These are phyloP conservation scores for Strigamia maritima DNA, from an alignment of 2,888 invertebrate genomes.

Conservation along the genomic window DNA sequence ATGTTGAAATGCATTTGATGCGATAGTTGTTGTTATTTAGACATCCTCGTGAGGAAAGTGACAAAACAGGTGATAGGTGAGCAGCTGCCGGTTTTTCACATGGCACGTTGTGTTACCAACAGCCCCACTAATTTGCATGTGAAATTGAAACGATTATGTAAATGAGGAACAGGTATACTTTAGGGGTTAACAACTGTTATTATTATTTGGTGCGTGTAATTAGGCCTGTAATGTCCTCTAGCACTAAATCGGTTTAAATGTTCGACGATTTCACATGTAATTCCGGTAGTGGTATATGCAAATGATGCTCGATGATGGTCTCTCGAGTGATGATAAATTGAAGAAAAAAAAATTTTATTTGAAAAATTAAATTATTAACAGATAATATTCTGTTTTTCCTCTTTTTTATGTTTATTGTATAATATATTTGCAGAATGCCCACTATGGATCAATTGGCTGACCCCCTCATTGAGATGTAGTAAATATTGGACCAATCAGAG, in stretches of 20 bases:
- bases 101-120: constrained; percentile 3
- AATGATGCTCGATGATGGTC: no score
- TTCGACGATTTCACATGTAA: neutral
- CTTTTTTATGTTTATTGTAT: neutral
- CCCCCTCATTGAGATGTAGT: constrained; percentile 16
- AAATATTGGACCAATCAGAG: constrained; percentile 25
- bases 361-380: neutral
- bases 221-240: neutral
- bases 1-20: neutral
- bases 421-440: constrained; percentile 20
- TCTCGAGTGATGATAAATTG: no score
- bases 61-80: constrained; percentile 21
- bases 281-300: neutral
- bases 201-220: constrained; percentile 25
- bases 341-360: neutral
- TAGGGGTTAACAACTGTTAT: constrained; percentile 32
- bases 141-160: constrained; percentile 32
- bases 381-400: neutral
- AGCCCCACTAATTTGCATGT: constrained; percentile 34
- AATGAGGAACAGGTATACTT: constrained; percentile 25
- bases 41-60: neutral
- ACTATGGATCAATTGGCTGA: constrained; percentile 22
- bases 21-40: neutral
- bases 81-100: constrained; percentile 19
- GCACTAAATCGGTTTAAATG: constrained; percentile 17